These are phyloP conservation scores for Anthrax anthrax DNA, from an alignment of 2,888 invertebrate species.

Conservation along the genomic window DNA sequence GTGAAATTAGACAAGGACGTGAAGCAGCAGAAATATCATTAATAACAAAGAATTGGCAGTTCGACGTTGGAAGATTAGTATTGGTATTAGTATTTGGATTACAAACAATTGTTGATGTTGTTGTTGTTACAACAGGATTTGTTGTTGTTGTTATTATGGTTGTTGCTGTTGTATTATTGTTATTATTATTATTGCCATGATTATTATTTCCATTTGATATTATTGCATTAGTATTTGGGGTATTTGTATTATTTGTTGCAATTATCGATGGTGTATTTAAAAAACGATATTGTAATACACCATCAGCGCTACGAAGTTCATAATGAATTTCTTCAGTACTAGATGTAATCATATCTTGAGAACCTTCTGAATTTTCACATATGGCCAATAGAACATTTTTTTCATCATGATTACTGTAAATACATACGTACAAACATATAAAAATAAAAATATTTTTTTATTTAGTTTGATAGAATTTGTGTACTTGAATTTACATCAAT, in stretches of 20 bases:
- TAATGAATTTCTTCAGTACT: conserved; percentile 1
- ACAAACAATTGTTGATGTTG: neutral
- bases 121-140: neutral
- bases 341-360: conserved; percentile 16
- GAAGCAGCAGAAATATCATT: conserved; percentile 1
- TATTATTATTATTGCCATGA: neutral
- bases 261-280: conserved; percentile 1
- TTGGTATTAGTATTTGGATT: neutral
- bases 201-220: neutral
- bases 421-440: too few species aligned
- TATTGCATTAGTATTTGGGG: neutral
- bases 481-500: too few species aligned
- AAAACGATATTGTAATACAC: conserved; percentile 4
- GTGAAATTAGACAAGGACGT: conserved; percentile 6
- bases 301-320: conserved; percentile 3
- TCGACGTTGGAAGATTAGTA: neutral
- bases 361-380: conserved; percentile 24
- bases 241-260: conserved; percentile 1
- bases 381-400: conserved; percentile 20
- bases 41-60: conserved; percentile 7
- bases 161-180: neutral
- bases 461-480: too few species aligned
- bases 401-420: neutral
- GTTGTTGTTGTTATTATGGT: too few species aligned
- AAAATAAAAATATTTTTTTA: neutral